phyloP scores from a whole-genome alignment of 1,140 invertebrate species.

The Alviniconcha marisindica region DNA sequence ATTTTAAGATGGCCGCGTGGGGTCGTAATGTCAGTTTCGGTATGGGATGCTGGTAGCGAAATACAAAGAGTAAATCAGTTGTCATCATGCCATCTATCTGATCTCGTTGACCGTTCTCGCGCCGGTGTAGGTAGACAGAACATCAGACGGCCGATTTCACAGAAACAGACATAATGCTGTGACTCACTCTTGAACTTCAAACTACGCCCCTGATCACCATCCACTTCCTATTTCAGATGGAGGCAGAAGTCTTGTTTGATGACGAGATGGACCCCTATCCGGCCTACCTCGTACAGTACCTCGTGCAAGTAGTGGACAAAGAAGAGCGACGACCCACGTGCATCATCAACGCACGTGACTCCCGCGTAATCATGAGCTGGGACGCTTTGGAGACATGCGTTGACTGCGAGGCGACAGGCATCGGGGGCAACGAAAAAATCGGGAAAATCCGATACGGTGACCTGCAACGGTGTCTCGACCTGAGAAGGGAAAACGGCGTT shows the following conservation, averaged over 20 bases:
- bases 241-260: slow-evolving; percentile 27
- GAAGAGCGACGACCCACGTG: slow-evolving; percentile 44
- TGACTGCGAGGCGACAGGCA: slow-evolving; percentile 39
- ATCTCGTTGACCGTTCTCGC: too few species aligned
- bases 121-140: too few species aligned
- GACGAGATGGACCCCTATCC: slow-evolving; percentile 25
- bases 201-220: too few species aligned
- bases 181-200: too few species aligned
- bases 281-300: slow-evolving; percentile 41
- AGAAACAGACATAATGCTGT: too few species aligned
- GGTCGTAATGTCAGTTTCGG: too few species aligned
- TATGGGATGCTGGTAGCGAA: too few species aligned
- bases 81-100: too few species aligned
- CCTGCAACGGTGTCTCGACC: slow-evolving; percentile 42
- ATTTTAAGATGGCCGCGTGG: too few species aligned
- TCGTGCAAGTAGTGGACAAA: slow-evolving; percentile 19
- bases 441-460: slow-evolving; percentile 54
- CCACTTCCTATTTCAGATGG: background rate
- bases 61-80: too few species aligned
- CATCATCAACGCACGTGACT: slow-evolving; percentile 51
- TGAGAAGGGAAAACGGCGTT: slow-evolving; percentile 27
- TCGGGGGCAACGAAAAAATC: slow-evolving; percentile 55
- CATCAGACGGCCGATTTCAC: too few species aligned
- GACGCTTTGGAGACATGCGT: slow-evolving; percentile 42
- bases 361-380: slow-evolving; percentile 42